phyloP scores from a whole-genome alignment of 2,888 invertebrate genomes.

The Taenaris catops region DNA sequence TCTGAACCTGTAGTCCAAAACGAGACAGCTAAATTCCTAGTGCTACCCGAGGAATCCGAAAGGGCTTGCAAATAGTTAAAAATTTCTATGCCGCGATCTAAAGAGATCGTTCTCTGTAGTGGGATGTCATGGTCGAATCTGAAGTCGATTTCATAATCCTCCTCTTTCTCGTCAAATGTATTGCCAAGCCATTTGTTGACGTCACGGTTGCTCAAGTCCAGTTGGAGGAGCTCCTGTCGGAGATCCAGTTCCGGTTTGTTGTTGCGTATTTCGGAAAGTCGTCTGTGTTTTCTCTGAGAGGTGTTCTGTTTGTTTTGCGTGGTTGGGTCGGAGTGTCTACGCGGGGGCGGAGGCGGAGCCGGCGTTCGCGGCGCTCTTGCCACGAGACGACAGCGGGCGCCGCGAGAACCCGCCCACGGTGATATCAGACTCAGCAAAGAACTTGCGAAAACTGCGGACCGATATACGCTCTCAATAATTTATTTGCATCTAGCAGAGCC shows the following conservation, averaged over 20 bases:
- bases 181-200: conserved; percentile 57
- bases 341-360: conserved; percentile 57
- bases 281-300: conserved; percentile 28
- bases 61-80: conserved; percentile 51
- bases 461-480: conserved; percentile 16
- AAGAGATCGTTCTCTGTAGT: conserved; percentile 55
- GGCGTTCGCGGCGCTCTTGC: conserved; percentile 84
- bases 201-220: conserved; percentile 50
- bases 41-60: conserved; percentile 39
- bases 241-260: conserved; percentile 47
- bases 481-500: too few species aligned
- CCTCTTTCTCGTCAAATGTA: conserved; percentile 41
- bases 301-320: conserved; percentile 21
- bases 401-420: conserved; percentile 88
- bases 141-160: conserved; percentile 34
- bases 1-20: conserved; percentile 52
- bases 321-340: conserved; percentile 53
- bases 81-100: conserved; percentile 59
- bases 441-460: conserved; percentile 89
- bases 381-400: conserved; percentile 88
- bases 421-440: conserved; percentile 90
- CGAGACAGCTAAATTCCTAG: conserved; percentile 32
- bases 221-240: conserved; percentile 53
- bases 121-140: conserved; percentile 53
- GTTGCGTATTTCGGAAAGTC: conserved; percentile 40